Evolutionary conservation across 2,113 vertebrate genomes (phyloP).

Genomic region (Xiphias gladius): DNA sequence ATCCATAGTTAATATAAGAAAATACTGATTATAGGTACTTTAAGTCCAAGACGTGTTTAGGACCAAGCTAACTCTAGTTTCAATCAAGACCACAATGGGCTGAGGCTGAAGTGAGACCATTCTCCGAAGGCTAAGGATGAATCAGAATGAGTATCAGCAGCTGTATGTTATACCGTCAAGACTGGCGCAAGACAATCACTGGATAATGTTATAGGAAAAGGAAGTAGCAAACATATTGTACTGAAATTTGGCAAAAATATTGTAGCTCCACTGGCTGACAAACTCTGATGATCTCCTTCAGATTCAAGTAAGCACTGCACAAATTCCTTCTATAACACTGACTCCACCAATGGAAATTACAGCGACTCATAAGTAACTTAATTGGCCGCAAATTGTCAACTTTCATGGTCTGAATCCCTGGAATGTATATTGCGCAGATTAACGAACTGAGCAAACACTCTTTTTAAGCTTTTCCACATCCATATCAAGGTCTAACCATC

Average conservation of each 20-base stretch:
- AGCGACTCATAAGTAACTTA: background rate
- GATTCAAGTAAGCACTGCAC: no score
- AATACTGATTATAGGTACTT: background rate
- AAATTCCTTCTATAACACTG: no score
- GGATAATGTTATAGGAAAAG: background rate
- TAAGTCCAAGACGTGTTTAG: no score
- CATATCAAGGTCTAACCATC: slow-evolving; percentile 7
- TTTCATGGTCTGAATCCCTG: background rate
- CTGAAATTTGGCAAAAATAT: background rate
- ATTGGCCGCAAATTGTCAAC: background rate
- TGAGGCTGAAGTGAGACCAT: background rate
- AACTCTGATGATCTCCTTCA: no score
- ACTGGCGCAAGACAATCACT: background rate
- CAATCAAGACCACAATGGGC: no score
- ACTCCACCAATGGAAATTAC: no score
- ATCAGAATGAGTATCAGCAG: background rate
- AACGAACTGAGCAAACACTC: slow-evolving; percentile 22
- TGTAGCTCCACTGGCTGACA: background rate
- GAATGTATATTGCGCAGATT: slow-evolving; percentile 1
- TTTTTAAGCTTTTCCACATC: slow-evolving; percentile 7
- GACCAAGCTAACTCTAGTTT: no score
- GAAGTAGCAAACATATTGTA: no score
- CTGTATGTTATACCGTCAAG: background rate
- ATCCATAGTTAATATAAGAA: background rate
- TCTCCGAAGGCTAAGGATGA: no score